Evolutionary conservation across 2,113 vertebrate genomes (phyloP).

Genomic region (Brachyhypopomus gauderio): DNA sequence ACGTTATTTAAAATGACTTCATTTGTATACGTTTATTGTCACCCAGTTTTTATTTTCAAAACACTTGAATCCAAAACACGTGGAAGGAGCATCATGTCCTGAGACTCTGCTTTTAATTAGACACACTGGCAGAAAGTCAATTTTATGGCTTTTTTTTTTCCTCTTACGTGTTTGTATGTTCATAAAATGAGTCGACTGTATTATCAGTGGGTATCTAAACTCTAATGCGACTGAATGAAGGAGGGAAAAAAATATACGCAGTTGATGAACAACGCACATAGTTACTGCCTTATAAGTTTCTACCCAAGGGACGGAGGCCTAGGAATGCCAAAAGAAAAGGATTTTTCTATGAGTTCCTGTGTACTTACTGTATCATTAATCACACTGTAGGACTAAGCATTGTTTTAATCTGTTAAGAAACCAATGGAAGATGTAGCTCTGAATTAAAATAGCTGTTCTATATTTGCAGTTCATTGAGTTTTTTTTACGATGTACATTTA

Average conservation of each 20-base stretch:
- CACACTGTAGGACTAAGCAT: constrained; percentile 57
- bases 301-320: constrained; percentile 58
- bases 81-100: not conserved
- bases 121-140: no score
- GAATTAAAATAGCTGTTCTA: constrained; percentile 29
- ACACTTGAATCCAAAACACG: not conserved
- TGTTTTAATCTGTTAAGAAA: constrained; percentile 52
- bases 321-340: constrained; percentile 62
- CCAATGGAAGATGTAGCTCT: not conserved
- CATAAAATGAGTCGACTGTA: no score
- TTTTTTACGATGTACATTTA: not conserved
- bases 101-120: not conserved
- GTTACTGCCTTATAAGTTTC: constrained; percentile 66
- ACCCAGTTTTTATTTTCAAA: not conserved
- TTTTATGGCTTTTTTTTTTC: no score
- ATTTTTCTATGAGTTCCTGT: constrained; percentile 25
- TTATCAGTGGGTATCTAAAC: no score
- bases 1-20: not conserved
- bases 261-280: constrained; percentile 34
- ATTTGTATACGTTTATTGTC: not conserved
- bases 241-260: not conserved
- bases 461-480: not conserved
- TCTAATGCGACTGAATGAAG: no score
- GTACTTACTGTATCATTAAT: constrained; percentile 43
- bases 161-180: no score